Evolutionary conservation across 1,140 invertebrate species (phyloP).

Genomic region (Galleria mellonella): DNA sequence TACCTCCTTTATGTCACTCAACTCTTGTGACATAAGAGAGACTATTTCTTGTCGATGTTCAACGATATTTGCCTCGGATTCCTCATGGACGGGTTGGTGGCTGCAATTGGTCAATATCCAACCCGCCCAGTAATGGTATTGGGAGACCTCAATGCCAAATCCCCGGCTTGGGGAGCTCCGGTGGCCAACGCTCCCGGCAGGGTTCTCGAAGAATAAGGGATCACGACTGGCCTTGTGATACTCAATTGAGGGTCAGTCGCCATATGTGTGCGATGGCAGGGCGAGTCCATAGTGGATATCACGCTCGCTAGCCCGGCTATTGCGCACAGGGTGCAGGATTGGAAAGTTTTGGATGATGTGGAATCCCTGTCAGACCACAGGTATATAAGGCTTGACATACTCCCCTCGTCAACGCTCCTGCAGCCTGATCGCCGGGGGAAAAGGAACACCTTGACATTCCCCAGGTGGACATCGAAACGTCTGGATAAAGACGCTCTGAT

Average conservation of each 20-base stretch:
- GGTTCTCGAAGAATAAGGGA: slow-evolving; percentile 2
- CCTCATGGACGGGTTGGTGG: background rate
- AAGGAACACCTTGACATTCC: background rate
- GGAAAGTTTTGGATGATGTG: slow-evolving; percentile 26
- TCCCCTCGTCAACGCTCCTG: background rate
- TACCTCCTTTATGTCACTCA: too few species aligned
- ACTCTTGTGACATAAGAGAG: too few species aligned
- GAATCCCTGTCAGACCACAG: slow-evolving; percentile 38
- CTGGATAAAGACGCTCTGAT: too few species aligned
- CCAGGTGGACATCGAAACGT: too few species aligned
- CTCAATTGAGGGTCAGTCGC: slow-evolving; percentile 7
- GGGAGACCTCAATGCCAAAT: too few species aligned
- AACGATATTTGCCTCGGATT: too few species aligned
- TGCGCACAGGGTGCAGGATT: slow-evolving; percentile 6
- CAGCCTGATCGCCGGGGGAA: background rate
- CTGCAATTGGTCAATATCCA: background rate
- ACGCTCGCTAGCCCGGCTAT: slow-evolving; percentile 14
- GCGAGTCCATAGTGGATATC: slow-evolving; percentile 33
- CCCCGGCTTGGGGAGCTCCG: too few species aligned
- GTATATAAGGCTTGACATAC: slow-evolving; percentile 16
- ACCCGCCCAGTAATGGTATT: too few species aligned
- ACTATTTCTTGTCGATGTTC: too few species aligned
- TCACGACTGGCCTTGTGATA: background rate
- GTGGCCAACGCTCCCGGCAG: background rate
- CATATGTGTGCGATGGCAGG: slow-evolving; percentile 23